Percentiles rank a stretch among this genome's conserved stretches.
phyloP scores from a whole-genome alignment of 2,113 vertebrate genomes.

The Saiga tatarica region DNA sequence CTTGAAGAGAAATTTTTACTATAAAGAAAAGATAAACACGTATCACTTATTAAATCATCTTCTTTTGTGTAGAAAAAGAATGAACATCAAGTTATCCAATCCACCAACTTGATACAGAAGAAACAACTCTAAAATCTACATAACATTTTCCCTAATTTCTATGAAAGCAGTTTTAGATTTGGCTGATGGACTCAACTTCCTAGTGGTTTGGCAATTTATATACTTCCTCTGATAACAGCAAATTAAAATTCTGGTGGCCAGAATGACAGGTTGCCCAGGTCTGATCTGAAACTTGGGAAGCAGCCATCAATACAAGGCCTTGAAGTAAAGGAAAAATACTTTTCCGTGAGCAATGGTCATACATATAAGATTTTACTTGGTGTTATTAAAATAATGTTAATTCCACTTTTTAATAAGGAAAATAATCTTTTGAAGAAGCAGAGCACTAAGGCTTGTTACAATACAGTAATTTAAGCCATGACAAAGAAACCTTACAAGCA shows the following conservation, averaged over 20 bases:
- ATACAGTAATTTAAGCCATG: neutral
- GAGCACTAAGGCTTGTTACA: neutral
- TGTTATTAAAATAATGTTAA: neutral
- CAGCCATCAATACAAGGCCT: neutral
- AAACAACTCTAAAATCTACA: neutral
- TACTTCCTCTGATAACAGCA: conserved; percentile 34
- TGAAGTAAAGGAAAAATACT: neutral
- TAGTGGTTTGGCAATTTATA: conserved; percentile 42
- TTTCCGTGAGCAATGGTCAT: neutral
- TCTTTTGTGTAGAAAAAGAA: neutral
- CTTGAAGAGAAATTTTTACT: neutral
- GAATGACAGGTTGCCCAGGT: neutral
- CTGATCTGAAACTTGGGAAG: neutral
- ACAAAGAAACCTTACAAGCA: neutral
- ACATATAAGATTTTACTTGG: conserved; percentile 3
- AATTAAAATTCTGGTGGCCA: conserved; percentile 46
- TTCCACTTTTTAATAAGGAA: conserved; percentile 7
- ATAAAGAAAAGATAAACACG: neutral
- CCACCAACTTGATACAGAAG: neutral
- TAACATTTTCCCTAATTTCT: neutral
- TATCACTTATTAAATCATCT: conserved; percentile 1
- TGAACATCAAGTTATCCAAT: neutral
- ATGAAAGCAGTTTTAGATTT: neutral
- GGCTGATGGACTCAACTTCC: neutral
- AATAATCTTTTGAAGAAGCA: conserved; percentile 18